Conservation (phyloP, 2,888 invertebrate species). For the Oxytorus armatus region DNA sequence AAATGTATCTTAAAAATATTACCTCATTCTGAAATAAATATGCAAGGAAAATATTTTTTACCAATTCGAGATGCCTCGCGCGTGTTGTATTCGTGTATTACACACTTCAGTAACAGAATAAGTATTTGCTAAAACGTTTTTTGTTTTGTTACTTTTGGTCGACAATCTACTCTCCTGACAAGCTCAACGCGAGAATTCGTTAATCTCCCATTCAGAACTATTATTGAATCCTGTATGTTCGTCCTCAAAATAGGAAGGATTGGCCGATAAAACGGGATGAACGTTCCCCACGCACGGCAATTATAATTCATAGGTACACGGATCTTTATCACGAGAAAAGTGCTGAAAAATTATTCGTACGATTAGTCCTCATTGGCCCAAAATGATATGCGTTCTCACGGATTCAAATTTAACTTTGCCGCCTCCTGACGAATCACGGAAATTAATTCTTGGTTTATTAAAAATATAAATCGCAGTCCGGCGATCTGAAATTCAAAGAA, state of each 20-base stretch:
- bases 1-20: slow-evolving; percentile 53
- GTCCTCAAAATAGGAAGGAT: slow-evolving; percentile 24
- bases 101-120: slow-evolving; percentile 18
- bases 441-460: slow-evolving; percentile 96
- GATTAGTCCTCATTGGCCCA: not conserved
- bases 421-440: slow-evolving; percentile 95
- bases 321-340: slow-evolving; percentile 14
- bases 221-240: not conserved
- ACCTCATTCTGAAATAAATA: slow-evolving; percentile 60
- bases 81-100: slow-evolving; percentile 20
- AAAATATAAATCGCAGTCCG: slow-evolving; percentile 95
- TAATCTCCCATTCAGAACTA: not conserved
- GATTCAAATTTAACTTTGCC: slow-evolving; percentile 89
- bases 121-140: slow-evolving; percentile 13
- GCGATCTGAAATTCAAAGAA: slow-evolving; percentile 88
- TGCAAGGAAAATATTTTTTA: slow-evolving; percentile 43
- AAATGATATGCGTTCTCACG: slow-evolving; percentile 70
- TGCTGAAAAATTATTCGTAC: slow-evolving; percentile 16
- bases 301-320: not conserved
- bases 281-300: not conserved
- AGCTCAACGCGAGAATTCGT: not conserved
- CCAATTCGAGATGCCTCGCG: slow-evolving; percentile 33
- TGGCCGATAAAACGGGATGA: slow-evolving; percentile 10
- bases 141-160: too few species aligned
- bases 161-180: not conserved